A percentile compares a stretch with the other conserved stretches of the same genome.
These are phyloP conservation scores for Papilio dardanus DNA, from an alignment of 1,140 invertebrate genomes.

Conservation along the genomic window DNA sequence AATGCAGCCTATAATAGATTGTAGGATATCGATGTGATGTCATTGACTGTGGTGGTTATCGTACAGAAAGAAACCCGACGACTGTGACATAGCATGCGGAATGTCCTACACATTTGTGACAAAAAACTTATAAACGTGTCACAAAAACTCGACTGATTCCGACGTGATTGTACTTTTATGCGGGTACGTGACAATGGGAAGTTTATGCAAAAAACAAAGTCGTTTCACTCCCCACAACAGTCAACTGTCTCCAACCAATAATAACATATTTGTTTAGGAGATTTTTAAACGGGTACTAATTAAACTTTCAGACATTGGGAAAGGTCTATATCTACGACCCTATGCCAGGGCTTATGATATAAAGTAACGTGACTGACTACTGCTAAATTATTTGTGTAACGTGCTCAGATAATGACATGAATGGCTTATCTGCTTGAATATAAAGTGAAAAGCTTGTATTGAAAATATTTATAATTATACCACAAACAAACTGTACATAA, in stretches of 20 bases:
- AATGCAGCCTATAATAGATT: conserved; percentile 36
- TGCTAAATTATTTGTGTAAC: no score
- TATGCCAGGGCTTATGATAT: background rate
- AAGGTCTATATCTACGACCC: background rate
- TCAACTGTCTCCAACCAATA: background rate
- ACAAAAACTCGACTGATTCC: conserved; percentile 27
- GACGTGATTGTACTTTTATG: conserved; percentile 26
- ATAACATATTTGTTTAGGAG: background rate
- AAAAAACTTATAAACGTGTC: conserved; percentile 34
- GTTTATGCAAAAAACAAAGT: conserved; percentile 22
- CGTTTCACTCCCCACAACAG: background rate
- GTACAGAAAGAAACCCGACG: conserved; percentile 36
- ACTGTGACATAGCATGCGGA: conserved; percentile 40
- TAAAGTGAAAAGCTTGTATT: background rate
- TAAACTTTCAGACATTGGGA: background rate
- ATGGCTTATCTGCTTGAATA: background rate
- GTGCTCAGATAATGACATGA: background rate
- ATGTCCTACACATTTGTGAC: conserved; percentile 33
- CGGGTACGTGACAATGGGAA: conserved; percentile 23
- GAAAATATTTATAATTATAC: no score
- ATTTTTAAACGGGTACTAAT: background rate
- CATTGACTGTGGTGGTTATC: conserved; percentile 19
- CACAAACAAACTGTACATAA: background rate
- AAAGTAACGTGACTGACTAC: no score
- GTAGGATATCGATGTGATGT: conserved; percentile 2